Percentiles rank a stretch among this genome's conserved stretches.
These are phyloP conservation scores for Ophion slaviceki DNA, from an alignment of 2,888 invertebrate genomes.

Conservation along the genomic window DNA sequence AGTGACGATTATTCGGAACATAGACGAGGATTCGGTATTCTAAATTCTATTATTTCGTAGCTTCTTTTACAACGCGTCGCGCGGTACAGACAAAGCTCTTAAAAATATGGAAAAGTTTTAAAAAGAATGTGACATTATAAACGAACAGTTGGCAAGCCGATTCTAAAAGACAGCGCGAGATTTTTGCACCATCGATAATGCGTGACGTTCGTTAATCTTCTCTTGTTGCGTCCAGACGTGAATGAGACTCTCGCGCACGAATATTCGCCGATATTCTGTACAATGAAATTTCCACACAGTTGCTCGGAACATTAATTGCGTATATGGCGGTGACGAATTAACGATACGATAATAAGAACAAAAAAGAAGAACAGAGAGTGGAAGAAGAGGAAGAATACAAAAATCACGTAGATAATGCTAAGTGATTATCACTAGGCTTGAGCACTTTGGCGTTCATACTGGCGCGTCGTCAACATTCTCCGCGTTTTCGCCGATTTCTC, in stretches of 20 bases:
- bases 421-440: conserved; percentile 57
- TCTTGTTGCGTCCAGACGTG: background rate
- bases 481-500: conserved; percentile 11
- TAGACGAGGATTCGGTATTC: background rate
- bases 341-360: conserved; percentile 18
- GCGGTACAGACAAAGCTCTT: background rate
- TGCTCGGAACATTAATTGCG: conserved; percentile 6
- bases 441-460: conserved; percentile 59
- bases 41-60: background rate
- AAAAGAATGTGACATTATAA: background rate
- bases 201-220: background rate
- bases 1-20: background rate
- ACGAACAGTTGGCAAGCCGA: background rate
- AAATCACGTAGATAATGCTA: conserved; percentile 57
- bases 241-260: background rate
- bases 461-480: conserved; percentile 25
- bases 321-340: conserved; percentile 44
- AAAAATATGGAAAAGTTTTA: background rate
- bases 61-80: background rate
- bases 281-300: background rate
- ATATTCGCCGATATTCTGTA: background rate
- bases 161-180: background rate
- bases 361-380: background rate
- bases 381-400: conserved; percentile 50
- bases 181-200: background rate